phyloP scores from a whole-genome alignment of 2,888 invertebrate genomes.

The Antheraea assamensis region DNA sequence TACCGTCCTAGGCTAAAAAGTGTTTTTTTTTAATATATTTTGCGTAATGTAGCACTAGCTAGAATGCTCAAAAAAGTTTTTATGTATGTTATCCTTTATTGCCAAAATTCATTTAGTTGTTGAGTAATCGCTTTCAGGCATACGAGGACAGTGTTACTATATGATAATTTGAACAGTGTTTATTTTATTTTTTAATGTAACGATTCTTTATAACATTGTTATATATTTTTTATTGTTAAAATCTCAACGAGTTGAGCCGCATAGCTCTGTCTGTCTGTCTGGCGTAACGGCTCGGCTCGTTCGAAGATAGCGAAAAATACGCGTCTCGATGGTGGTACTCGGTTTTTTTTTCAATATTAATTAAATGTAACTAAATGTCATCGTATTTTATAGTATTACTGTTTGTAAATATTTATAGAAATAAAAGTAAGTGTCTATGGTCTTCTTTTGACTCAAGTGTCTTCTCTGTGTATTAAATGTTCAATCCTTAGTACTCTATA shows the following conservation, averaged over 20 bases:
- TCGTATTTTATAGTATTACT: background rate
- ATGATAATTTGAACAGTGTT: background rate
- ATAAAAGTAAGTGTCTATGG: background rate
- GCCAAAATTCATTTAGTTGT: background rate
- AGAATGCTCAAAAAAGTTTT: background rate
- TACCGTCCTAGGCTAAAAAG: background rate
- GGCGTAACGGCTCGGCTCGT: background rate
- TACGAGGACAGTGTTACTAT: background rate
- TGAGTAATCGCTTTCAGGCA: background rate
- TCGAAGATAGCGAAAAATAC: background rate
- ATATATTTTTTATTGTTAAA: constrained; percentile 6
- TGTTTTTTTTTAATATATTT: background rate
- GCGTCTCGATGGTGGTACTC: constrained; percentile 5
- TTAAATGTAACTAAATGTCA: background rate
- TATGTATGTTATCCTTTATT: background rate
- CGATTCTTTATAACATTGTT: constrained; percentile 2
- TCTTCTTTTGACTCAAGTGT: background rate
- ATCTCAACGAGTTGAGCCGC: background rate
- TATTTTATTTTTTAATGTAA: background rate
- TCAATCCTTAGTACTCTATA: background rate
- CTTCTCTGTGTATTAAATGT: background rate
- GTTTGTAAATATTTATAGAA: constrained; percentile 1
- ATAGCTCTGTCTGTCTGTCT: background rate
- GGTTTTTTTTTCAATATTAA: background rate
- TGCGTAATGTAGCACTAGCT: background rate